Base-by-base conservation (phyloP, 1,140 invertebrate species). In the Varroa destructor region DNA sequence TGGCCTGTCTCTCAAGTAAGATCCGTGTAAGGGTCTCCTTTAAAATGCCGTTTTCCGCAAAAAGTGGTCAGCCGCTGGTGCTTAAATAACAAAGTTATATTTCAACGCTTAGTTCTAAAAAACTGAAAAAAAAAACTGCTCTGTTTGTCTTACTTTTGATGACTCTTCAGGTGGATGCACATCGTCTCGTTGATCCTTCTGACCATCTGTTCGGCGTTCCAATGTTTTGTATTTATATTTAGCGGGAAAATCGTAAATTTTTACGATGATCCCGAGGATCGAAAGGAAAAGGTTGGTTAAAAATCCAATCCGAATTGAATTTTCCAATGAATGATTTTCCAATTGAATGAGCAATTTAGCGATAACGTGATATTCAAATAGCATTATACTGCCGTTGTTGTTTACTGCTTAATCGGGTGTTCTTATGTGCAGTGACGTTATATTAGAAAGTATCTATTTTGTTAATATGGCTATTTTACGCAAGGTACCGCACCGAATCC, bases 171-270 rank as follows among this genome's bases (percentile, higher is more conserved):
- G 37, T 40, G 61, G 46, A 40, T 67, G 1, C 61, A 67, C 46
- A 3, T 67, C 5, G 14, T 67, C 61, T 43, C 40, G 40, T 40
- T 46, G 40, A 14, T 46, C 12, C 37, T 67, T 12, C 1, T 67
- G n/a, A 5, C 46, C 61, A 67, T 67, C 37, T 67, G 61, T 37
- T 36, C 61, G 10, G 40, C 10, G 12, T 67, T 67, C 61, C 61
- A 67, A 8, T 12, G 40, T 2, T 12, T 67, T 12, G 61, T 67
- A 14, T 40, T 67, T 43, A 14, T 40, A 46, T 14, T 43, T 46
- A 67, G 61, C 61, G 61, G 14, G 61, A 40, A 8, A 12, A 67
- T 67, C 14, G 40, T 14, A 37, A 67, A 67, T 37, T 67, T 67
- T 37, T 67, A 67, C 8, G 61, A 67, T 14, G 61, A 67, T 46